Evolutionary conservation across 1,140 invertebrate genomes (phyloP).

Genomic region (Ips nitidus): DNA sequence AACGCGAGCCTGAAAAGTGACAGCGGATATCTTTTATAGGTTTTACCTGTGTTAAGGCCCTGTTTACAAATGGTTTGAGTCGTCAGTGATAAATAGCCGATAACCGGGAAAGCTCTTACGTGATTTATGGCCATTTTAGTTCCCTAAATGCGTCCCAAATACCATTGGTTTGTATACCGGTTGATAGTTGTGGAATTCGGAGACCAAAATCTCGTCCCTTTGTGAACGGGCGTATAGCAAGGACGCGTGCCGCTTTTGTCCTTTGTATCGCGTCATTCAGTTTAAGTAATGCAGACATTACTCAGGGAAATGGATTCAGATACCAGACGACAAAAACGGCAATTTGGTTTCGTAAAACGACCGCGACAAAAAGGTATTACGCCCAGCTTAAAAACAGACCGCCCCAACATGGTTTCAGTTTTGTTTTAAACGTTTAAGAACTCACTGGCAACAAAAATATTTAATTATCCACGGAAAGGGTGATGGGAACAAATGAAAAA

Average conservation of each 20-base stretch:
- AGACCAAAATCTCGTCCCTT: slow-evolving; percentile 18
- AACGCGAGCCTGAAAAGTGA: slow-evolving; percentile 18
- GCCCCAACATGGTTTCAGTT: no score
- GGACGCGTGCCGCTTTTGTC: slow-evolving; percentile 24
- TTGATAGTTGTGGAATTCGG: slow-evolving; percentile 24
- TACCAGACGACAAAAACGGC: no score
- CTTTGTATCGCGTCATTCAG: not conserved
- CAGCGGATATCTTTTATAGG: slow-evolving; percentile 33
- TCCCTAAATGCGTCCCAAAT: slow-evolving; percentile 30
- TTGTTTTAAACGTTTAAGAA: no score
- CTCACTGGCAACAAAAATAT: slow-evolving; percentile 12
- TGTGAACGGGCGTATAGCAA: slow-evolving; percentile 5
- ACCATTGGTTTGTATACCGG: slow-evolving; percentile 27
- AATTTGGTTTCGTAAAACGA: no score
- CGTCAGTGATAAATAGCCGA: slow-evolving; percentile 36
- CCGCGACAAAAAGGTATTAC: no score
- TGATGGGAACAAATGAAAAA: slow-evolving; percentile 11
- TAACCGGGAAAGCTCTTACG: slow-evolving; percentile 32
- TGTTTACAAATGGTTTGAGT: slow-evolving; percentile 36
- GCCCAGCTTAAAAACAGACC: no score
- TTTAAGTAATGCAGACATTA: not conserved
- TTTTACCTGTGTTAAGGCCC: slow-evolving; percentile 33
- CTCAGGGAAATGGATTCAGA: not conserved
- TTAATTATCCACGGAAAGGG: slow-evolving; percentile 14
- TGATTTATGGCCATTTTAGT: slow-evolving; percentile 34